Evolutionary conservation across 2,888 invertebrate genomes (phyloP).

Genomic region (Drosophila birchii): DNA sequence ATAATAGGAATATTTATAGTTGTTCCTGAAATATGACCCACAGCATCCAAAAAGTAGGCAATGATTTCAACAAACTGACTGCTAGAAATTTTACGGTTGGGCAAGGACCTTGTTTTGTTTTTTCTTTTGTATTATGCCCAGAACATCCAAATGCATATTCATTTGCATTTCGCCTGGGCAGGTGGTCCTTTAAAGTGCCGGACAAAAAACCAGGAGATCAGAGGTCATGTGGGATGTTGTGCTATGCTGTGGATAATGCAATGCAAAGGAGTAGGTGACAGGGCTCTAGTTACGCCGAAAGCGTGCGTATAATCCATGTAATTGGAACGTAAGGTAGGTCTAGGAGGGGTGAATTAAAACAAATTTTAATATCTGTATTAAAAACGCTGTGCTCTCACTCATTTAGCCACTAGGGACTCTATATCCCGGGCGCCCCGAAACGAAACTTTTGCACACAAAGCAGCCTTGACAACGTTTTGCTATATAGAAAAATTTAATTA

Average conservation of each 20-base stretch:
- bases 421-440: constrained; percentile 9
- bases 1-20: neutral
- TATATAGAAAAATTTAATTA: constrained; percentile 68
- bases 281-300: constrained; percentile 2
- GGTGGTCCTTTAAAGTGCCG: neutral
- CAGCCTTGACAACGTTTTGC: constrained; percentile 33
- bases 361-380: constrained; percentile 24
- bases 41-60: neutral
- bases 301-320: constrained; percentile 36
- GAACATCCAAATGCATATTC: constrained; percentile 19
- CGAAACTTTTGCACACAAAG: constrained; percentile 37
- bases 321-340: constrained; percentile 14
- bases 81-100: constrained; percentile 2
- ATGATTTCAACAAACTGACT: neutral
- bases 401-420: constrained; percentile 10
- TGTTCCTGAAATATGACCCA: neutral
- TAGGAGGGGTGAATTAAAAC: constrained; percentile 18
- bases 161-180: constrained; percentile 16
- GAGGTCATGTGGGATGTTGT: constrained; percentile 19
- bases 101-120: neutral
- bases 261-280: neutral
- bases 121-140: constrained; percentile 1
- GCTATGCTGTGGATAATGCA: constrained; percentile 21
- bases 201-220: neutral
- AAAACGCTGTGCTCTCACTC: constrained; percentile 10